Conservation (phyloP, 2,113 vertebrate genomes). For the Barnardius zonarius region DNA sequence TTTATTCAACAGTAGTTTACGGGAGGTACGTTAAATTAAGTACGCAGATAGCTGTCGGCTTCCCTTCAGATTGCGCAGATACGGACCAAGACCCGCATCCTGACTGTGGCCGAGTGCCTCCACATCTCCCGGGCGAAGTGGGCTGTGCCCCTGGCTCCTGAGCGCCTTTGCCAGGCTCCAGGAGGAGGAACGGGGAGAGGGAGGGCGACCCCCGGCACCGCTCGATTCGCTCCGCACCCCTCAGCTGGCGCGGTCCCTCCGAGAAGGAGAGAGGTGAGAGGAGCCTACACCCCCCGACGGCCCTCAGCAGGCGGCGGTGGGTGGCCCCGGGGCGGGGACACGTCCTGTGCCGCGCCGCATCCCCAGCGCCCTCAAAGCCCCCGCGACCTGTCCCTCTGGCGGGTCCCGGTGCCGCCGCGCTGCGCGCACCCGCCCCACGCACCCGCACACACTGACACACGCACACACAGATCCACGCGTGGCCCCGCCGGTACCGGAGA, state of each 20-base stretch:
- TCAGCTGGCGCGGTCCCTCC: too few relatives aligned
- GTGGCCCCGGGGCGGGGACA: background rate
- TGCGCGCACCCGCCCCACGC: slow-evolving; percentile 15
- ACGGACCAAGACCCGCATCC: background rate
- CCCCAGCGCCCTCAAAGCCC: background rate
- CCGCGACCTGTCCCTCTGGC: background rate
- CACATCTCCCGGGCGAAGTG: fast-evolving
- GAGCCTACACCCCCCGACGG: background rate
- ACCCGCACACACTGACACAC: background rate
- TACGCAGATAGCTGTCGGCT: background rate
- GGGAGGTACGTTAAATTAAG: background rate
- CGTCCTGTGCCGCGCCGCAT: background rate
- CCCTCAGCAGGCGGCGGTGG: background rate
- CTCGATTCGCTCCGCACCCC: background rate
- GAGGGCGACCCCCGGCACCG: background rate
- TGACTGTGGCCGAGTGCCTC: background rate
- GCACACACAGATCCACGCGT: background rate
- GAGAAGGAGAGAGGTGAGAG: background rate
- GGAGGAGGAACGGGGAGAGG: background rate
- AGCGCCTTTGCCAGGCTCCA: background rate
- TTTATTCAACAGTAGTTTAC: background rate
- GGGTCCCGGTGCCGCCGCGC: background rate
- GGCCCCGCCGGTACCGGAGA: background rate
- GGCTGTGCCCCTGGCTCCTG: background rate
- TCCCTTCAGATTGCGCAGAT: fast-evolving